Evolutionary conservation across 2,888 invertebrate species (phyloP), one percentile per base, ranked within the genome.

Genomic region (Dermolepida albohirtum): DNA sequence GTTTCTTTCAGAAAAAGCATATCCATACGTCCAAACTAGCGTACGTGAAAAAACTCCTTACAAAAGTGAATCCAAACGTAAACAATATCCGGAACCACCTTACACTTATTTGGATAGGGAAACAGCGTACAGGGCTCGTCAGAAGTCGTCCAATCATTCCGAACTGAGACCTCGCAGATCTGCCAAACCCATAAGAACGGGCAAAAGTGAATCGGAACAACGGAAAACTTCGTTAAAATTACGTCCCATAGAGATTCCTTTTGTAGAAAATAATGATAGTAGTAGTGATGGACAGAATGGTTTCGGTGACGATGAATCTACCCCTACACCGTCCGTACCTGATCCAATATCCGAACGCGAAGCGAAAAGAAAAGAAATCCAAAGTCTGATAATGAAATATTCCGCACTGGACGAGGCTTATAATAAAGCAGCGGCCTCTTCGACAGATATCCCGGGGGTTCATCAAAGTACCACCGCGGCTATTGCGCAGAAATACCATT

Each of bases 311-410:
- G 87, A 87, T 67, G 87, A 87, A 71, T 83, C 85, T 72, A 81
- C 81, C 10, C 79, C 79, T 7, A 86, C 86, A 14, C 86, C 86
- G 8, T 85, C 86, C 43, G 84, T 84, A 52, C 78, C 80, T 1
- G 90, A 90, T 78, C 86, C 86, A 70, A 85, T 86, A 22, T 87
- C 87, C 73, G 94, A 94, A 74, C 86, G 94, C 50, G 93, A 93
- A 80, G 91, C 91, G 8, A 90, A 91, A 75, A 88, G 94, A 41
- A 94, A 94, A 78, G 94, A 95, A 79, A 93, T 93, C 69, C 92
- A 93, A 80, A 90, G 90, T 76, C 85, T 95, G 68, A 93, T 94
- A 70, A 87, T 91, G 86, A 94, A 94, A 81, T 94, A 94, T 81
- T 90, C 92, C 34, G 92, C 92, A 51, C 84, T 93, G 73, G 92